These are phyloP conservation scores for Pemphigus obesinymphae DNA, from an alignment of 1,140 invertebrate species.

Conservation along the genomic window DNA sequence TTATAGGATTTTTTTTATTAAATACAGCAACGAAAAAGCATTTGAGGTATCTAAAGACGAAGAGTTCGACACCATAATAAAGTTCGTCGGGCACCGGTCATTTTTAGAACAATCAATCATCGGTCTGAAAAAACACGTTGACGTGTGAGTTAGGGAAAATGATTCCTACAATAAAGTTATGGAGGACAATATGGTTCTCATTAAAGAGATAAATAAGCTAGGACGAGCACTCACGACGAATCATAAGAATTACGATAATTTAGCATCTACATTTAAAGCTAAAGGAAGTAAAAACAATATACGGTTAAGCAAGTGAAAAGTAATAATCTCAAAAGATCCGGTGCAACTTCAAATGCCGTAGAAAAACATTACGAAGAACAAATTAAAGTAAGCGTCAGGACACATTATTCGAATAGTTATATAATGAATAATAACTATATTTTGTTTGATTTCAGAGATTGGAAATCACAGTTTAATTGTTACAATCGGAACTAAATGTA, in stretches of 20 bases:
- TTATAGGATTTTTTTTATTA: background rate
- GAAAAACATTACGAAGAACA: background rate
- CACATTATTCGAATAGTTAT: too few species aligned
- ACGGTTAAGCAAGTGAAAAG: background rate
- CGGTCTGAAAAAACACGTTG: background rate
- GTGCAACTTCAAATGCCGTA: background rate
- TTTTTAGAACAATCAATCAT: constrained; percentile 13
- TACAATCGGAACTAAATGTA: too few species aligned
- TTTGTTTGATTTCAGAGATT: too few species aligned
- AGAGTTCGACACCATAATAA: background rate
- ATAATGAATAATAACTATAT: too few species aligned
- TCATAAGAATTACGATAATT: background rate
- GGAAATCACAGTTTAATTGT: too few species aligned
- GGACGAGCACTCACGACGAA: background rate
- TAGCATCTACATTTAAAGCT: background rate
- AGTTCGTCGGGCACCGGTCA: background rate
- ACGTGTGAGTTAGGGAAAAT: background rate
- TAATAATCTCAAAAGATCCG: background rate
- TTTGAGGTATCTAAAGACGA: background rate
- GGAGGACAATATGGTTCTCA: background rate
- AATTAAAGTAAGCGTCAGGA: background rate
- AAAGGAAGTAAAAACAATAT: background rate
- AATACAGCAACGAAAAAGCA: background rate
- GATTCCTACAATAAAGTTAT: background rate
- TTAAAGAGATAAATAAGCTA: background rate